A percentile compares a stretch with the other conserved stretches of the same genome.
These are phyloP conservation scores for Leptopilina myrica DNA, from an alignment of 2,888 invertebrate species.

Conservation along the genomic window DNA sequence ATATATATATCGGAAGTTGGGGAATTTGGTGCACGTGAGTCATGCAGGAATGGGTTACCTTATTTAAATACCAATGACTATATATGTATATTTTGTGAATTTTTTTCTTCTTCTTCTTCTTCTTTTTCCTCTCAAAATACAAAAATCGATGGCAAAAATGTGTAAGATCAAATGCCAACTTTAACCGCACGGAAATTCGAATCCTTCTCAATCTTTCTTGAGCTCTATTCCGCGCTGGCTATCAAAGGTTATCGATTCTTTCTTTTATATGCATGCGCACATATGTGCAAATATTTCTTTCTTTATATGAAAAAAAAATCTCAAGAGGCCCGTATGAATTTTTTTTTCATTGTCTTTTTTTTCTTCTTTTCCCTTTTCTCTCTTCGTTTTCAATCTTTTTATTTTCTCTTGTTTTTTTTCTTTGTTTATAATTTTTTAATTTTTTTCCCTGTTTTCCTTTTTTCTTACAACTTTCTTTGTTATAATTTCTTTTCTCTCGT, in stretches of 20 bases:
- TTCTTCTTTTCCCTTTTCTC: no score
- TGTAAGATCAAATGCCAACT: constrained; percentile 14
- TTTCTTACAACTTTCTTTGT: no score
- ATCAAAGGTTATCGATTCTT: constrained; percentile 13
- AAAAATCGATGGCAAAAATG: constrained; percentile 1
- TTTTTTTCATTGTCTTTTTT: no score
- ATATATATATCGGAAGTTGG: neutral
- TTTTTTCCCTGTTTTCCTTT: no score
- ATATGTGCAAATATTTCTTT: neutral
- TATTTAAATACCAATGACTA: no score
- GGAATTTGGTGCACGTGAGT: constrained; percentile 8
- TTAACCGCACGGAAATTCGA: neutral
- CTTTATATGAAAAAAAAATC: neutral
- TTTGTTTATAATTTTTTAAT: no score
- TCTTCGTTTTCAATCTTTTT: no score
- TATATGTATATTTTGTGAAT: no score
- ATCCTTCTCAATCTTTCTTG: neutral
- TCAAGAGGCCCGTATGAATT: neutral
- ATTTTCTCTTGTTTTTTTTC: no score
- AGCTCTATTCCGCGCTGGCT: neutral
- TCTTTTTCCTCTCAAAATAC: neutral
- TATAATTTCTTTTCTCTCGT: no score
- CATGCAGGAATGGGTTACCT: neutral
- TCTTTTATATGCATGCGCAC: neutral
- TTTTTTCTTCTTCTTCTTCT: neutral